Conservation (phyloP, 2,113 vertebrate species). For the Montifringilla adamsi region DNA sequence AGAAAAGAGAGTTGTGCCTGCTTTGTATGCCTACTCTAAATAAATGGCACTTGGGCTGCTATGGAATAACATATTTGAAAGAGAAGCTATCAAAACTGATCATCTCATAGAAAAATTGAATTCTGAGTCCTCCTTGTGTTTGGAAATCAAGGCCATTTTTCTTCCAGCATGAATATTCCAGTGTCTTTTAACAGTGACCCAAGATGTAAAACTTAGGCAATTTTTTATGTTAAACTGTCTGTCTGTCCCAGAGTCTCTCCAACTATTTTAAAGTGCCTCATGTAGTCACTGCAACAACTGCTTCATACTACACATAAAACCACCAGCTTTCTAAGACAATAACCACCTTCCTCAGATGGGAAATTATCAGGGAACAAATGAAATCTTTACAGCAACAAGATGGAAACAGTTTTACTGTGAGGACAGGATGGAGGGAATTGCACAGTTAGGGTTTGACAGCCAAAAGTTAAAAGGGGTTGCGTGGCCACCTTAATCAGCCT, state of each 20-base stretch:
- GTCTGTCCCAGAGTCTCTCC: not conserved
- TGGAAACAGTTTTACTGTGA: not conserved
- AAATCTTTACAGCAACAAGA: not conserved
- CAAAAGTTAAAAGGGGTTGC: not conserved
- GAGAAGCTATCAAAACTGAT: not conserved
- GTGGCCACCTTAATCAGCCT: not conserved
- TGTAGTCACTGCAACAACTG: not conserved
- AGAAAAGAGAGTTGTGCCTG: not conserved
- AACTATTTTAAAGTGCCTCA: not conserved
- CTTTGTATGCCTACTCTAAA: not conserved
- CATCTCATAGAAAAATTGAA: not conserved
- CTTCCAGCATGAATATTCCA: not conserved
- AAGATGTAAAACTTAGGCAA: not conserved
- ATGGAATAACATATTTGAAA: not conserved
- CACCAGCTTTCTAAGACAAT: not conserved
- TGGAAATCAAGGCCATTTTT: not conserved
- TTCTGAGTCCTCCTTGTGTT: not conserved
- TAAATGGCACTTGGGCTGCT: not conserved
- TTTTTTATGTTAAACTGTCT: not conserved
- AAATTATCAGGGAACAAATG: not conserved
- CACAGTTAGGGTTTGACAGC: not conserved
- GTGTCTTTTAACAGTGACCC: not conserved
- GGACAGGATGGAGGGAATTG: not conserved
- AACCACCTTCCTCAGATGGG: not conserved
- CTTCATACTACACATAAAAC: not conserved